Conservation (phyloP, 2,888 invertebrate species). For the Philereme transversata region DNA sequence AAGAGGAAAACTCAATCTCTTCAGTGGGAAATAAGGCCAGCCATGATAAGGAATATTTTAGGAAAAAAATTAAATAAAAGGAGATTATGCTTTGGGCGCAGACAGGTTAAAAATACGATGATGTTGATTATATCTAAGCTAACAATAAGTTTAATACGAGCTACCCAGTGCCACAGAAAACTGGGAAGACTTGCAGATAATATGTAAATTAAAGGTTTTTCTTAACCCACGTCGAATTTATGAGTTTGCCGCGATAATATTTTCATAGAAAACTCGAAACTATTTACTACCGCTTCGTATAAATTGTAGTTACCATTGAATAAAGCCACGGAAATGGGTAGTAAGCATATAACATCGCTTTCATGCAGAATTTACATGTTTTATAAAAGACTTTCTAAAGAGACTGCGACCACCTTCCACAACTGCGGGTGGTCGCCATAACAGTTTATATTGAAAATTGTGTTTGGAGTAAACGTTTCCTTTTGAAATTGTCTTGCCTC, state of each 20-base stretch:
- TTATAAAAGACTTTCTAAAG: conserved; percentile 38
- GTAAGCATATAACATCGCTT: conserved; percentile 28
- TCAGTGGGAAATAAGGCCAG: no score
- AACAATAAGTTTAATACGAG: no score
- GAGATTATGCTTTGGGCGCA: no score
- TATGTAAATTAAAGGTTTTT: no score
- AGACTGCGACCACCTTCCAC: conserved; percentile 20
- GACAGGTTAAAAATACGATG: no score
- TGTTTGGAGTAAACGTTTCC: conserved; percentile 27
- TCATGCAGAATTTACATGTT: conserved; percentile 35
- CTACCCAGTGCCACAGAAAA: no score
- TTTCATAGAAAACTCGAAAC: neutral
- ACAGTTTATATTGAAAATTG: conserved; percentile 33
- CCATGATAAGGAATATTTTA: no score
- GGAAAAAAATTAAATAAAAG: no score
- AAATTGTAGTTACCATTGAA: conserved; percentile 15
- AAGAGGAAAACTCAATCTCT: neutral
- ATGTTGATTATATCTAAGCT: no score
- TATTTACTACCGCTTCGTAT: conserved; percentile 5
- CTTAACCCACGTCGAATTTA: neutral
- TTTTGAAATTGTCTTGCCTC: conserved; percentile 22
- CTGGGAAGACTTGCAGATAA: no score
- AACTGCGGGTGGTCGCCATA: conserved; percentile 36
- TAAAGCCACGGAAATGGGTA: conserved; percentile 16
- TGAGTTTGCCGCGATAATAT: neutral